Percentiles rank a stretch among this genome's conserved stretches.
Conservation (phyloP, 2,888 invertebrate species). For the Patella depressa region DNA sequence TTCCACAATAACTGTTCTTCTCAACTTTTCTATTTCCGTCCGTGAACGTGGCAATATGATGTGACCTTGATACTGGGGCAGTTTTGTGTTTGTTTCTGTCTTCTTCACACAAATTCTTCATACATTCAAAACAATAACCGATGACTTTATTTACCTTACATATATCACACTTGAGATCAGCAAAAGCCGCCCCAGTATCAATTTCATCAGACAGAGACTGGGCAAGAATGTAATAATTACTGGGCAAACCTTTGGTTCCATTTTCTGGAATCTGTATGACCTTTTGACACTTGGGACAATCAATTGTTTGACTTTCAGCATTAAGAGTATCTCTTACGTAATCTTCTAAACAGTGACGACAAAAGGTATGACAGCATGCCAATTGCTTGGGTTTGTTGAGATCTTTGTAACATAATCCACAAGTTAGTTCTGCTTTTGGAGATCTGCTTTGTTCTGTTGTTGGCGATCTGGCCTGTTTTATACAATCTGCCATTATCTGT, state of each 20-base stretch:
- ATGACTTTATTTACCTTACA: conserved; percentile 16
- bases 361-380: conserved; percentile 24
- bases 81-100: conserved; percentile 22
- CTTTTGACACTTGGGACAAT: conserved; percentile 23
- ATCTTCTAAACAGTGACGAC: conserved; percentile 15
- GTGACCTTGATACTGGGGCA: conserved; percentile 6
- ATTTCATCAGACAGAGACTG: conserved; percentile 4
- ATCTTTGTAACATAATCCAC: conserved; percentile 20
- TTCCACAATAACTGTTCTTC: conserved; percentile 15
- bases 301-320: conserved; percentile 8
- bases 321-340: conserved; percentile 17
- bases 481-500: no score
- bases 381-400: conserved; percentile 23
- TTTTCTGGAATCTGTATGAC: conserved; percentile 11
- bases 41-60: conserved; percentile 22
- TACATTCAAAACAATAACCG: conserved; percentile 25
- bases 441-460: not conserved
- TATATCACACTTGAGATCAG: conserved; percentile 17
- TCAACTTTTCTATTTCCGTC: conserved; percentile 15
- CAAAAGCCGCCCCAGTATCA: conserved; percentile 6
- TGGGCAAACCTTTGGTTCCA: conserved; percentile 18
- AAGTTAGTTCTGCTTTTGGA: conserved; percentile 7
- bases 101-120: conserved; percentile 18
- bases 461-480: no score
- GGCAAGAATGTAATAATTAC: conserved; percentile 21